Base-by-base conservation (phyloP, 1,140 invertebrate species). In the Octopus bimaculoides region DNA sequence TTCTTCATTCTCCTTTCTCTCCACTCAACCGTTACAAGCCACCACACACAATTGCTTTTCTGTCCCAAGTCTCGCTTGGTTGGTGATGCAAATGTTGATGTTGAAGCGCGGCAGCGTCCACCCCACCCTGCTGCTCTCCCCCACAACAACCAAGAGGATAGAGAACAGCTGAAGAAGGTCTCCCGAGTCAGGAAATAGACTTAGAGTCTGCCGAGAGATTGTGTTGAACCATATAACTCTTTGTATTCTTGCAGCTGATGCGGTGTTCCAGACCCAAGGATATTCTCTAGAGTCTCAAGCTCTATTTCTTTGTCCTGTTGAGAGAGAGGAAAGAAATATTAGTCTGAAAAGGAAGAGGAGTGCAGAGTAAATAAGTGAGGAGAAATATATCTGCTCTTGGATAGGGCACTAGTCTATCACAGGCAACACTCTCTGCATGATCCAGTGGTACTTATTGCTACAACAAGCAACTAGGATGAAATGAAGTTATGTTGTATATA, bases 221-320 rank as follows among this genome's bases (percentile, higher is more conserved):
- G 66, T 71, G 14, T 17, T 71, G 74, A 53, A 20, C 74, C 74
- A 52, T 75, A 75, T 52, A 53, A 52, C 17, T 75, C 74, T 52
- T 9, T 6, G 17, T 41, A 75, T 75, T 52, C 52, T 75, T 75
- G 74, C 8, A 75, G 26, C 41, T 75, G 26, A 14, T 41, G 17
- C 5, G 74, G 7, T 7, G 17, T 77, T 73, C 20, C 66, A 71
- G 56, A 75, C 17, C 69, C 66, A 52, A 88, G 77, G 10, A 87
- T 54, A 10, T 77, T 52, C 5, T 88, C 84, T 80, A 88, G 83
- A 52, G 82, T 83, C 54, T 79, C 74, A 4, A 88, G 69, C 75
- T 88, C 87, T 73, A 83, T 78, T 77, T 88, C 83, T 84, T 85
- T 88, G n/a, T 86, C 86, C 87, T 88, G 83, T 20, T 52, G 82